Percentiles rank a stretch among this genome's conserved stretches.
These are phyloP conservation scores for Seladonia tumulorum DNA, from an alignment of 2,888 invertebrate species.

Conservation along the genomic window DNA sequence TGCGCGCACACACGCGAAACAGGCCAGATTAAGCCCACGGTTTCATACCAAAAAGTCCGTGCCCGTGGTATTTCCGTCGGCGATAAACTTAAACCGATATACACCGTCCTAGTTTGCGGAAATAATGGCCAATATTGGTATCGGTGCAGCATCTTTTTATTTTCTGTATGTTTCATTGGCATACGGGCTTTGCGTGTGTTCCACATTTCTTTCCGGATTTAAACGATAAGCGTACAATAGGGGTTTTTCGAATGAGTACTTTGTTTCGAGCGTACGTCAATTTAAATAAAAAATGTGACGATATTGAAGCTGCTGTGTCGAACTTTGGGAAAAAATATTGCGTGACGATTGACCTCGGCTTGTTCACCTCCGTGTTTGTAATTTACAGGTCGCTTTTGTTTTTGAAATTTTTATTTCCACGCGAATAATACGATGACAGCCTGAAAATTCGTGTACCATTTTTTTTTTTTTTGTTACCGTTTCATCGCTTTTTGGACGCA, in stretches of 20 bases:
- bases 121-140: constrained; percentile 1
- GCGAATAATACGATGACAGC: no score
- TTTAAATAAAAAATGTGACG: not conserved
- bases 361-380: no score
- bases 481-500: not conserved
- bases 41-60: not conserved
- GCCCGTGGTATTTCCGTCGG: not conserved
- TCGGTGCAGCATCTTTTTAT: not conserved
- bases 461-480: no score
- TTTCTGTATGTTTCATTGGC: not conserved
- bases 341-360: no score
- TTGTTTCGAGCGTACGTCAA: not conserved
- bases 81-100: constrained; percentile 1
- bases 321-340: not conserved
- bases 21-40: not conserved
- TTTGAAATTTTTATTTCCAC: no score
- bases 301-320: not conserved
- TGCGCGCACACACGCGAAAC: not conserved
- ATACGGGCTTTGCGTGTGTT: not conserved
- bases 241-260: not conserved
- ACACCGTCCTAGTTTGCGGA: constrained; percentile 1
- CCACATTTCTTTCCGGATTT: not conserved
- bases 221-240: not conserved
- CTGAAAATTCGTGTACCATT: no score
- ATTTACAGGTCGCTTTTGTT: no score